phyloP scores from a whole-genome alignment of 2,113 vertebrate genomes.

The Oreocharis arfaki region DNA sequence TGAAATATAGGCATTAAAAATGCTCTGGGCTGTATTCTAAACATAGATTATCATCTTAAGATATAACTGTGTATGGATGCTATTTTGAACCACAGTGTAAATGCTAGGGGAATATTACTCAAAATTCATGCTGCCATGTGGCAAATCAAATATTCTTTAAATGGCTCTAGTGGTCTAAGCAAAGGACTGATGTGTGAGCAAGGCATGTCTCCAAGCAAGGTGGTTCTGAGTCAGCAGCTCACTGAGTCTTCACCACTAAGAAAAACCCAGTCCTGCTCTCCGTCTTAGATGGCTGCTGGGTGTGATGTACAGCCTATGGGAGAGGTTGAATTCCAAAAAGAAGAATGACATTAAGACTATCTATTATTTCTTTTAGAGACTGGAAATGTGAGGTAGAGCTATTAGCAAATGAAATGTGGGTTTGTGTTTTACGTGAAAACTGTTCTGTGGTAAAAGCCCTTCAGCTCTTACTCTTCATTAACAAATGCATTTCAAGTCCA shows the following conservation, averaged over 20 bases:
- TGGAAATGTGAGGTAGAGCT: not conserved
- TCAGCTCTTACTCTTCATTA: not conserved
- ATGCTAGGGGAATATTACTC: not conserved
- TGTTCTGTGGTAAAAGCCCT: not conserved
- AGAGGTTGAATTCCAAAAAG: not conserved
- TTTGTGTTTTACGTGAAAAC: not conserved
- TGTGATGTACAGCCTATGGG: not conserved
- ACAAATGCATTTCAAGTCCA: not conserved
- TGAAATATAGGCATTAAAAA: not conserved
- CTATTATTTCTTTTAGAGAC: not conserved
- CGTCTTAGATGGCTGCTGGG: not conserved
- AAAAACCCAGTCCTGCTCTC: not conserved
- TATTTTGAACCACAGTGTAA: not conserved
- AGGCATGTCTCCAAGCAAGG: not conserved
- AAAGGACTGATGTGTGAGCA: not conserved
- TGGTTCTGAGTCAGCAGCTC: constrained; percentile 20
- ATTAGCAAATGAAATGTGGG: not conserved
- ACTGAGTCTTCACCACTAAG: not conserved
- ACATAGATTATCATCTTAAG: not conserved
- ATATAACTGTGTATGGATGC: not conserved
- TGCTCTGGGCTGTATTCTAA: not conserved
- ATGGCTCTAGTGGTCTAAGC: not conserved
- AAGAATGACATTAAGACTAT: not conserved
- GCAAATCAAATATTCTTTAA: not conserved
- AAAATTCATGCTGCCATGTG: not conserved